Percentiles rank a stretch among this genome's conserved stretches.
These are phyloP conservation scores for Malurus alboscapulatus DNA, from an alignment of 2,113 vertebrate genomes.

Conservation along the genomic window DNA sequence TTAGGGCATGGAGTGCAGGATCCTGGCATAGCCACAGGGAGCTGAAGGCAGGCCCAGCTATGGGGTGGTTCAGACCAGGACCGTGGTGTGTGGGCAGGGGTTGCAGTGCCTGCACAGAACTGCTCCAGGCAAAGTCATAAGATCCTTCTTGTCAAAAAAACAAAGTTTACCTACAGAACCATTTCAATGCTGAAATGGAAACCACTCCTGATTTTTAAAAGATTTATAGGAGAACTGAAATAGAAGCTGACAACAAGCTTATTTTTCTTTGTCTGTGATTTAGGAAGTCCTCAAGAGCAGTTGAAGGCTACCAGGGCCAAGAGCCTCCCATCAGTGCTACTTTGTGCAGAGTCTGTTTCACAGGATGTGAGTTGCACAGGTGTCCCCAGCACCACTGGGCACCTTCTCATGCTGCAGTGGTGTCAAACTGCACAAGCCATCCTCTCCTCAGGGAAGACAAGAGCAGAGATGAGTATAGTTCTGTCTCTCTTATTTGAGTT, in stretches of 20 bases:
- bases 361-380: background rate
- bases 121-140: background rate
- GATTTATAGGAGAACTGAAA: background rate
- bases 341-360: background rate
- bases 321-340: background rate
- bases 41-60: background rate
- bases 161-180: background rate
- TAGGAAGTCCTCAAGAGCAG: background rate
- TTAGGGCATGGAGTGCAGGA: background rate
- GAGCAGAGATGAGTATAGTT: background rate
- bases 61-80: background rate
- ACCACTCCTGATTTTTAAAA: background rate
- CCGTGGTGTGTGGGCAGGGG: background rate
- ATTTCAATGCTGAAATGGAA: background rate
- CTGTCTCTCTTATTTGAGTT: background rate
- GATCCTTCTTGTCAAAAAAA: background rate
- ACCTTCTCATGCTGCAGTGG: background rate
- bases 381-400: background rate
- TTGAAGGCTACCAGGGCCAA: background rate
- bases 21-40: background rate
- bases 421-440: background rate
- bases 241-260: background rate
- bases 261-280: background rate
- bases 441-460: background rate
- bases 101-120: background rate